phyloP scores from a whole-genome alignment of 1,140 invertebrate species.

The Lordiphosa collinella region DNA sequence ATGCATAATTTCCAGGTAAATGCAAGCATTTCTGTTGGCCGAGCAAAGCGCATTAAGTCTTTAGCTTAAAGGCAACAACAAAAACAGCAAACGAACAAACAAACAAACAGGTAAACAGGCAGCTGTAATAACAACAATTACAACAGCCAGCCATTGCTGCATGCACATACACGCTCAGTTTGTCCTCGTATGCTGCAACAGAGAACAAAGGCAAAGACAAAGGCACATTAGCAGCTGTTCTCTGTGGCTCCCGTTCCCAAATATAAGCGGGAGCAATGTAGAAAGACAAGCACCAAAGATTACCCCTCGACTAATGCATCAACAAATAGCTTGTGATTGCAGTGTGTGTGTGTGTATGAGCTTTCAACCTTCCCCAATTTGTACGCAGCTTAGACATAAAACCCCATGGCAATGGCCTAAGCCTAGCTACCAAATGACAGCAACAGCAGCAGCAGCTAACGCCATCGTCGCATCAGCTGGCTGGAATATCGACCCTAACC shows the following conservation, averaged over 20 bases:
- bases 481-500: neutral
- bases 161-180: slow-evolving; percentile 12
- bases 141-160: slow-evolving; percentile 32
- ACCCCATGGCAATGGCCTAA: slow-evolving; percentile 23
- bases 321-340: slow-evolving; percentile 20
- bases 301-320: slow-evolving; percentile 33
- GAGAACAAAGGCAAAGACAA: slow-evolving; percentile 27
- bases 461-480: slow-evolving; percentile 1
- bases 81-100: slow-evolving; percentile 19
- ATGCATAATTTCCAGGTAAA: slow-evolving; percentile 28
- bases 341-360: slow-evolving; percentile 3
- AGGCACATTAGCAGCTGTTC: slow-evolving; percentile 45
- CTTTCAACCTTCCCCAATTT: slow-evolving; percentile 32
- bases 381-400: slow-evolving; percentile 41
- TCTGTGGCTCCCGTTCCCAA: slow-evolving; percentile 4
- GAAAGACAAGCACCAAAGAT: slow-evolving; percentile 14
- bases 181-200: slow-evolving; percentile 17
- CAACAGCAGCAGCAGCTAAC: slow-evolving; percentile 3
- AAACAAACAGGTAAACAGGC: slow-evolving; percentile 34
- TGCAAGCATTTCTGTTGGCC: slow-evolving; percentile 16
- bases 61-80: slow-evolving; percentile 60
- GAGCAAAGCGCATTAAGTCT: slow-evolving; percentile 65
- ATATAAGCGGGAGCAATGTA: neutral
- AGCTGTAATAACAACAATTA: slow-evolving; percentile 60
- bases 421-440: slow-evolving; percentile 20